Base-by-base conservation (phyloP, 2,888 invertebrate species). In the Xestia rhomboidea region DNA sequence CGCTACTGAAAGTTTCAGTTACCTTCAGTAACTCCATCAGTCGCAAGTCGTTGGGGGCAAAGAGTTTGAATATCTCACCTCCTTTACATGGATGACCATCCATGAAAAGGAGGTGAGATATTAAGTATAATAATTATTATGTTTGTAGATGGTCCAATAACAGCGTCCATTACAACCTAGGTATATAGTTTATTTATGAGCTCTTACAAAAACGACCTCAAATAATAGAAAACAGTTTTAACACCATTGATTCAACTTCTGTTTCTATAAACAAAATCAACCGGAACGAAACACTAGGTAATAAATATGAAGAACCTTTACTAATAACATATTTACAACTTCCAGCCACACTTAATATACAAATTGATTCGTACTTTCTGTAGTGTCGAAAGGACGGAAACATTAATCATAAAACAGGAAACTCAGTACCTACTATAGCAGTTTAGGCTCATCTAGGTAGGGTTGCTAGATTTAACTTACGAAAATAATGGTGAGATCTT, bases 321-420 rank as follows among this genome's bases (percentile, higher is more conserved):
- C 41, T 60, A 64, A 68, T 80, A 68, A 46, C 30, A 51, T 68
- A 81, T 77, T 82, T 73, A 82, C 73, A 74, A 75, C 79, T 79
- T 79, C 75, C 70, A 82, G 66, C 51, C 67, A 72, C 38, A 79
- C 41, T 79, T 83, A 81, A 84, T 83, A 81, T 54, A 86, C 79
- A 83, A 83, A 81, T 81, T 83, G 82, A 88, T 87, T 76, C 63
- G 62, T 83, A 78, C 69, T 79, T 79, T 77, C 77, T 68, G 75
- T 73, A 91, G 92, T 92, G 93, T 92, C 91, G 91, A 93, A 93
- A 93, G 88, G 89, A 91, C 95, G 95, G 95, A 94, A 92, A 90
- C 94, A 95, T 96, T 92, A 94, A 95, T 96, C 95, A 95, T 94
- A 93, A 87, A 88, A 88, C 90, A 92, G 92, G 94, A 94, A 91